These are phyloP conservation scores for Todiramphus chloris DNA, from an alignment of 2,113 vertebrate species.

Conservation along the genomic window DNA sequence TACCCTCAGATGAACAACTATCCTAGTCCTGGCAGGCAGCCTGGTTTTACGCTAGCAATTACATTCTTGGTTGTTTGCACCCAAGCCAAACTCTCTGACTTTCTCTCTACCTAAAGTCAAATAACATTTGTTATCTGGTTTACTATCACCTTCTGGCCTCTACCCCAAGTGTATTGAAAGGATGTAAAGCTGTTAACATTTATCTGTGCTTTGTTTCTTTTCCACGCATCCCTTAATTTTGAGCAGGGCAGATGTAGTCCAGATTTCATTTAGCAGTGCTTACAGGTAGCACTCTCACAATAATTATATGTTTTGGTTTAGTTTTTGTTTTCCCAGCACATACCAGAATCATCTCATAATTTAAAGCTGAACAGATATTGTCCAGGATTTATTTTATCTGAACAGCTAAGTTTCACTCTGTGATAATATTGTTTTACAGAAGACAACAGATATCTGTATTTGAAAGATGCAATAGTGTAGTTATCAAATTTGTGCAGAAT, in stretches of 20 bases:
- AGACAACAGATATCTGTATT: background rate
- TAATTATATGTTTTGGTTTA: background rate
- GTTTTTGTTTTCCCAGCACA: background rate
- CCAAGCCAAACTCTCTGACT: background rate
- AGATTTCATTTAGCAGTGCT: background rate
- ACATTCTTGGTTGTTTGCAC: background rate
- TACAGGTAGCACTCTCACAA: background rate
- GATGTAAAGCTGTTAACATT: background rate
- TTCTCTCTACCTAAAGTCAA: background rate
- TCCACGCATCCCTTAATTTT: background rate
- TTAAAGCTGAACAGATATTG: background rate
- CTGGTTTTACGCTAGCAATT: background rate
- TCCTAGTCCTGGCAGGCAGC: background rate
- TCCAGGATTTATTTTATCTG: background rate
- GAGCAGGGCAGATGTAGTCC: background rate
- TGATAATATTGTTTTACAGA: background rate
- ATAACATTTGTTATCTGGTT: background rate
- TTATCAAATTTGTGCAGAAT: background rate
- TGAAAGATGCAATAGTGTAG: background rate
- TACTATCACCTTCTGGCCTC: background rate
- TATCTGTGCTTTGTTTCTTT: background rate
- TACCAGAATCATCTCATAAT: background rate
- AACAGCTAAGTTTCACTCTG: background rate
- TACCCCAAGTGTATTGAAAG: background rate
- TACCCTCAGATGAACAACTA: rapidly evolving